phyloP scores from a whole-genome alignment of 2,888 invertebrate genomes.

The Trypoxylon attenuatum region DNA sequence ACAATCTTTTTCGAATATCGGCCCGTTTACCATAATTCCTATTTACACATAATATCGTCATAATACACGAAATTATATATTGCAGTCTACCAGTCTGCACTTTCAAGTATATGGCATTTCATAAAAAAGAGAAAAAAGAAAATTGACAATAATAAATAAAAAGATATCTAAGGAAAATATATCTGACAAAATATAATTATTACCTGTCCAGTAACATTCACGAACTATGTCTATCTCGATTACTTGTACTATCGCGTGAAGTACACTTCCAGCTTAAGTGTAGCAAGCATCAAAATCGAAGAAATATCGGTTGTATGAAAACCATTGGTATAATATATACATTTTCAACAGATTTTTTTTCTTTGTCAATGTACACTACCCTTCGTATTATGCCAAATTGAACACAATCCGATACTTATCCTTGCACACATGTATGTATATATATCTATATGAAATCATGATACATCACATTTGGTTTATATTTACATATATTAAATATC shows the following conservation, averaged over 20 bases:
- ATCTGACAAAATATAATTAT: slow-evolving; percentile 8
- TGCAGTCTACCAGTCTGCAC: not conserved
- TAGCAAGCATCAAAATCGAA: slow-evolving; percentile 6
- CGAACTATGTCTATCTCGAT: slow-evolving; percentile 5
- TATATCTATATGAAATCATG: slow-evolving; percentile 17
- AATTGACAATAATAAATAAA: slow-evolving; percentile 17
- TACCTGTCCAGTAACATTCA: slow-evolving; percentile 8
- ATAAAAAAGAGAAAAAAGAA: not conserved
- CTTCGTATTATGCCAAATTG: slow-evolving; percentile 3
- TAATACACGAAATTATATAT: slow-evolving; percentile 10
- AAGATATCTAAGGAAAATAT: slow-evolving; percentile 1
- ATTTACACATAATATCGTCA: slow-evolving; percentile 9
- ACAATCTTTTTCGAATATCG: slow-evolving; percentile 23
- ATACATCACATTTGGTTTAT: slow-evolving; percentile 37
- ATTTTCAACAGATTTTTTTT: slow-evolving; percentile 1
- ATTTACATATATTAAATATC: slow-evolving; percentile 50
- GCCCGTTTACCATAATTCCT: slow-evolving; percentile 3
- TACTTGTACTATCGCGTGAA: slow-evolving; percentile 15
- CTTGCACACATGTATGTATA: slow-evolving; percentile 11
- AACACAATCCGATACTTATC: slow-evolving; percentile 22
- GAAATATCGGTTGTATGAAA: slow-evolving; percentile 8
- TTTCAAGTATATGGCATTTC: not conserved
- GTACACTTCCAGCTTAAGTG: slow-evolving; percentile 6
- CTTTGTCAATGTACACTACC: slow-evolving; percentile 3
- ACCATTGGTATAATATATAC: not conserved